These are phyloP conservation scores for Cetonia aurata DNA, from an alignment of 2,888 invertebrate genomes.

Conservation along the genomic window DNA sequence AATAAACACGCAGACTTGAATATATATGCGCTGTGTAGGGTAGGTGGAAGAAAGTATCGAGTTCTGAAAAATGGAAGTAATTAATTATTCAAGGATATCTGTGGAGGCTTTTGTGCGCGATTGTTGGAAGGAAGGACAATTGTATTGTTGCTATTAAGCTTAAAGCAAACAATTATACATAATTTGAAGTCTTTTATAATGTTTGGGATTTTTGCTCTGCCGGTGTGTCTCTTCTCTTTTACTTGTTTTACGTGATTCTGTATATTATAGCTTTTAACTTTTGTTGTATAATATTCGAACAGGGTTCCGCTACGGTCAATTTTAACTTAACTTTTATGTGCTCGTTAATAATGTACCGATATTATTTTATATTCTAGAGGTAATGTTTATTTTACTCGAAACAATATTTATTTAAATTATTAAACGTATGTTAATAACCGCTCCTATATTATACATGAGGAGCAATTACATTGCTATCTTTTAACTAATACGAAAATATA, in stretches of 20 bases:
- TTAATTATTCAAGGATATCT: conserved; percentile 58
- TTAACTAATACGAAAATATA: too few species aligned
- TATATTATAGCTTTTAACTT: conserved; percentile 19
- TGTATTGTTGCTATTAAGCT: conserved; percentile 59
- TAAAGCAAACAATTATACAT: conserved; percentile 58
- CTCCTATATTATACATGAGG: conserved; percentile 6
- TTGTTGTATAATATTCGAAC: conserved; percentile 27
- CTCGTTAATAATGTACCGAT: conserved; percentile 21
- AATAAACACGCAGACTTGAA: conserved; percentile 59
- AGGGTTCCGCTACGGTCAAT: conserved; percentile 17
- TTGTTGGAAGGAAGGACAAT: conserved; percentile 59
- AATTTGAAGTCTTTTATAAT: conserved; percentile 60
- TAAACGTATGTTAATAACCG: conserved; percentile 17
- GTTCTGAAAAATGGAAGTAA: conserved; percentile 57
- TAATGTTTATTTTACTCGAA: conserved; percentile 31
- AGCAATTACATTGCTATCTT: too few species aligned
- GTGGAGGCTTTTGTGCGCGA: conserved; percentile 55
- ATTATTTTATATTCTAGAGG: conserved; percentile 21
- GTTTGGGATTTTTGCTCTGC: conserved; percentile 51
- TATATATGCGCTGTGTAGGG: conserved; percentile 52
- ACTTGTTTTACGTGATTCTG: conserved; percentile 36
- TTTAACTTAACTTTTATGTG: conserved; percentile 31
- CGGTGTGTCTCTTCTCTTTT: conserved; percentile 25
- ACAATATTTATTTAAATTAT: conserved; percentile 35
- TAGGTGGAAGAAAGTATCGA: conserved; percentile 56